A percentile compares a stretch with the other conserved stretches of the same genome.
phyloP scores from a whole-genome alignment of 2,888 invertebrate genomes.

The Sminthurides aquaticus region DNA sequence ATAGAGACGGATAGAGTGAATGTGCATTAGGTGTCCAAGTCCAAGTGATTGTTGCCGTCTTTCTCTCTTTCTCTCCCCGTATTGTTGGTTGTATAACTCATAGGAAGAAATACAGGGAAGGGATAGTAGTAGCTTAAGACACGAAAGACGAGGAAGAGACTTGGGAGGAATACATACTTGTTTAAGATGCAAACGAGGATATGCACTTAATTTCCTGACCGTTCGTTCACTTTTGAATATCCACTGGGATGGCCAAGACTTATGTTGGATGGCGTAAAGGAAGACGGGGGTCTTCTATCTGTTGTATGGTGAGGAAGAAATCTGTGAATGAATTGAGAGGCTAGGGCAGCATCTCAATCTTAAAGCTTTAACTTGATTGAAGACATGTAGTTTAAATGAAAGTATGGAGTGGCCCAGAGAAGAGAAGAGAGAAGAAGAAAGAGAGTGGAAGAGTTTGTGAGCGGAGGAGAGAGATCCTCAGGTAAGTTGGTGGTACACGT shows the following conservation, averaged over 20 bases:
- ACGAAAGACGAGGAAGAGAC: neutral
- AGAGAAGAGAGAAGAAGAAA: neutral
- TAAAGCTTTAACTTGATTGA: neutral
- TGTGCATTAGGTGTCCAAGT: neutral
- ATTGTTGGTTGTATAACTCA: neutral
- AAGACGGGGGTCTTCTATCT: neutral
- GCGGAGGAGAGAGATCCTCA: too few relatives aligned
- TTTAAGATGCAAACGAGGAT: neutral
- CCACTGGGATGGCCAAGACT: neutral
- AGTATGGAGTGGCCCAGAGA: neutral
- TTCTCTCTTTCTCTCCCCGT: neutral
- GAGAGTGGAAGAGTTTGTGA: neutral
- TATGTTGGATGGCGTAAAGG: neutral
- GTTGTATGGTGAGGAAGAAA: neutral
- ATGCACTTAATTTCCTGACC: neutral
- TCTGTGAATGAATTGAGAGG: neutral
- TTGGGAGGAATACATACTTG: neutral
- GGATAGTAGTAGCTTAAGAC: neutral
- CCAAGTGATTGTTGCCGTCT: neutral
- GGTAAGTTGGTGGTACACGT: too few relatives aligned
- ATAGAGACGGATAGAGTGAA: too few relatives aligned
- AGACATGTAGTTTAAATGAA: neutral
- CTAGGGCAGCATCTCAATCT: neutral
- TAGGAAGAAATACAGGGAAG: neutral
- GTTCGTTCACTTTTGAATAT: neutral